phyloP scores from a whole-genome alignment of 2,113 vertebrate species.

The Saimiri boliviensis region DNA sequence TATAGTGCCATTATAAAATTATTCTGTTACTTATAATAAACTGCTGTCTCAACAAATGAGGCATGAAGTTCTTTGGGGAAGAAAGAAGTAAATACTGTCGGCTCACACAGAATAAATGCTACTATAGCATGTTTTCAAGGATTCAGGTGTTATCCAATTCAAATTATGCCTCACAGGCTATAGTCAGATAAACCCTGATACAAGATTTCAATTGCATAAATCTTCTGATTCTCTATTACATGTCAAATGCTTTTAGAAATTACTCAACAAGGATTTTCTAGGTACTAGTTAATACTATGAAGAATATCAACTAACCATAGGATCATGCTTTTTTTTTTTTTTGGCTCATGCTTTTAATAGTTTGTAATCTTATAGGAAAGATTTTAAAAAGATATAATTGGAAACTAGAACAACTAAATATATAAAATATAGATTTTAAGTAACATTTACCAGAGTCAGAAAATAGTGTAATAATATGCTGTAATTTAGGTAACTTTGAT shows the following conservation, averaged over 20 bases:
- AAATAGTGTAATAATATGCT: neutral
- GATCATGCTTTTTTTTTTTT: neutral
- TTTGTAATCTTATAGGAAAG: neutral
- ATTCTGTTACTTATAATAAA: neutral
- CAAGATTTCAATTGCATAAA: neutral
- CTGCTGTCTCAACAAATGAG: neutral
- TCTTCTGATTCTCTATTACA: neutral
- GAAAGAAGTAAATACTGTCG: neutral
- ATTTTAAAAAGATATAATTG: slow-evolving; percentile 2
- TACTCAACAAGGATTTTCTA: neutral
- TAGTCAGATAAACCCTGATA: neutral
- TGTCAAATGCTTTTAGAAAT: slow-evolving; percentile 33
- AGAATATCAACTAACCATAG: neutral
- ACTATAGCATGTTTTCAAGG: neutral
- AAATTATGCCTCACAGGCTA: neutral
- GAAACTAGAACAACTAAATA: neutral
- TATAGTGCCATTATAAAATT: neutral
- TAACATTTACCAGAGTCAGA: neutral
- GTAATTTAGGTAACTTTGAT: neutral
- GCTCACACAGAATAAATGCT: neutral
- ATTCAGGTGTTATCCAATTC: neutral
- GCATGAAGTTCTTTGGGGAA: neutral
- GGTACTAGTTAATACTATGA: neutral
- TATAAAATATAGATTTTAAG: neutral
- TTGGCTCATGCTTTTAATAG: neutral